These are phyloP conservation scores for Rhea pennata DNA, from an alignment of 2,113 vertebrate species.

Conservation along the genomic window DNA sequence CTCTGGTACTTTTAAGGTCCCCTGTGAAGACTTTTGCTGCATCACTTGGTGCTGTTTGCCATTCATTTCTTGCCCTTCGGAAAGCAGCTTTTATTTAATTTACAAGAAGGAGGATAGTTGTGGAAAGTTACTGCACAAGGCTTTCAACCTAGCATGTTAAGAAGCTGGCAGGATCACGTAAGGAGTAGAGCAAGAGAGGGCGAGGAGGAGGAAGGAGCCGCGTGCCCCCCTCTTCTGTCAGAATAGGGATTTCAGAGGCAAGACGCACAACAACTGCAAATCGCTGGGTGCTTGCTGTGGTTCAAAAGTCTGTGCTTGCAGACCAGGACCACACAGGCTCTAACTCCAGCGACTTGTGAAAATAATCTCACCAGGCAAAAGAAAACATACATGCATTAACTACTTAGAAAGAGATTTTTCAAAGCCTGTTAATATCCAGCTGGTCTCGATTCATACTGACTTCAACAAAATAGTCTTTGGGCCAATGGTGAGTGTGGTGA, in stretches of 20 bases:
- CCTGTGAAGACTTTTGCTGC: background rate
- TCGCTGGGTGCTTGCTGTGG: background rate
- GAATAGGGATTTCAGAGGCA: background rate
- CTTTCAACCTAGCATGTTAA: background rate
- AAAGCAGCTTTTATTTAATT: background rate
- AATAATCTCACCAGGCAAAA: conserved; percentile 50
- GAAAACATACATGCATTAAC: conserved; percentile 55
- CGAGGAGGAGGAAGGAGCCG: background rate
- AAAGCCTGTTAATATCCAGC: conserved; percentile 53
- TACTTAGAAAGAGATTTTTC: conserved; percentile 47
- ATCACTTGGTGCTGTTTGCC: background rate
- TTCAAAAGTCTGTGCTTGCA: background rate
- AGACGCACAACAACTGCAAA: background rate
- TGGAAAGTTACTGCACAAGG: rapidly evolving
- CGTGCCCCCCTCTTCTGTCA: background rate
- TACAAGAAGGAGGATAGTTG: background rate
- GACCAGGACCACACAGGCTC: conserved; percentile 33
- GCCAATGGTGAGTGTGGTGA: conserved; percentile 4
- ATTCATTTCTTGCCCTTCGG: background rate
- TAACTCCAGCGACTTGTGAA: conserved; percentile 8
- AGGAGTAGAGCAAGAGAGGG: background rate
- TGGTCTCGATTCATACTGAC: conserved; percentile 50
- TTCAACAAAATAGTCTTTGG: conserved; percentile 41
- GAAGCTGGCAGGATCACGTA: background rate
- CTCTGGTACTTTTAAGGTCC: background rate